These are phyloP conservation scores for Lagothrix lagotricha DNA, from an alignment of 2,797 vertebrate species.

Conservation along the genomic window DNA sequence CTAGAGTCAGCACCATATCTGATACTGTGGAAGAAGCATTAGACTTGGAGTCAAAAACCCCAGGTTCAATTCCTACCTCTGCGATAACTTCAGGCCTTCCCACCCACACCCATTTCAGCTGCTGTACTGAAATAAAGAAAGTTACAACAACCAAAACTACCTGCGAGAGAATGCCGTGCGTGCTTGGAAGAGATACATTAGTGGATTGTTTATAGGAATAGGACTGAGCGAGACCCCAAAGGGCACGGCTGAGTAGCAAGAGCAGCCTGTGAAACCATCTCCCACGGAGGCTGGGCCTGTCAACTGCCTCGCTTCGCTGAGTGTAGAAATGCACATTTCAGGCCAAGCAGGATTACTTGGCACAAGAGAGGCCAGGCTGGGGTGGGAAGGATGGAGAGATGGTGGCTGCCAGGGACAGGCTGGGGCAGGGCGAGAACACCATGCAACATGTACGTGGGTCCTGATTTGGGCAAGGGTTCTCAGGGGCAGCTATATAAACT, in stretches of 20 bases:
- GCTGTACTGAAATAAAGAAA: not conserved
- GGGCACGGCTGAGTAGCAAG: rapidly evolving
- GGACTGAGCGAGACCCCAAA: not conserved
- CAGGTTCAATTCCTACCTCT: not conserved
- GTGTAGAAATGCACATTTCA: rapidly evolving
- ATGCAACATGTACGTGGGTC: rapidly evolving
- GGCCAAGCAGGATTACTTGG: not conserved
- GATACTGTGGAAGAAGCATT: not conserved
- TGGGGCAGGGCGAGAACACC: rapidly evolving
- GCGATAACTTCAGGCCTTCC: no score
- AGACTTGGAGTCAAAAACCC: not conserved
- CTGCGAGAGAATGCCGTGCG: rapidly evolving
- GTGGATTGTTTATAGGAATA: not conserved
- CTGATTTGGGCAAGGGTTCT: not conserved
- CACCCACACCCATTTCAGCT: not conserved
- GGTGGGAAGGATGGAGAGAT: not conserved
- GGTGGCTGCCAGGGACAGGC: not conserved
- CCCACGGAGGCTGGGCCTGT: not conserved
- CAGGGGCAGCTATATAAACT: not conserved
- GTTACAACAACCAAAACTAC: not conserved
- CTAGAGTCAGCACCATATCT: not conserved
- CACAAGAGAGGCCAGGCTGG: not conserved
- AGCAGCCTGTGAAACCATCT: not conserved
- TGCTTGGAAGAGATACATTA: not conserved
- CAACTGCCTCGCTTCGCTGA: not conserved